phyloP scores from a whole-genome alignment of 92 coral and sea anemone species.

The Umimayanthus chanpuru region DNA sequence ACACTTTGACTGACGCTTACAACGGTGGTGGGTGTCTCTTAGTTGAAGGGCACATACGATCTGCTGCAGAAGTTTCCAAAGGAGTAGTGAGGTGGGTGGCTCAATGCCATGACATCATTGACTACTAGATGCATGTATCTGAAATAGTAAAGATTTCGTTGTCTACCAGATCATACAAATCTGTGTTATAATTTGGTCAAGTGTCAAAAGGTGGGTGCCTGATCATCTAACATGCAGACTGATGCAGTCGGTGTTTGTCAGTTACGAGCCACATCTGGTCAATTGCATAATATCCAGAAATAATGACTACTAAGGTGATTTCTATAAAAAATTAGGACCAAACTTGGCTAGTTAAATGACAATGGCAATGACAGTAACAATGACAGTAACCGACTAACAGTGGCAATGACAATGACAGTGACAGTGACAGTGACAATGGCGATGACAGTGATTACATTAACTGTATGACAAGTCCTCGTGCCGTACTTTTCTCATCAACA shows the following conservation, averaged over 20 bases:
- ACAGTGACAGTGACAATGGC: no score
- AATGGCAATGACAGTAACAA: not conserved
- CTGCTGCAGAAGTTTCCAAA: conserved; percentile 61
- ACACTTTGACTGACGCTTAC: conserved; percentile 70
- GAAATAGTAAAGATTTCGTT: not conserved
- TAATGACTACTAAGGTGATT: no score
- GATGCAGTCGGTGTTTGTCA: not conserved
- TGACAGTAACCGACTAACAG: no score
- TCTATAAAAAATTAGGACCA: not conserved
- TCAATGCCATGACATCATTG: not conserved
- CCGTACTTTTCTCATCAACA: no score
- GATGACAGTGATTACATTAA: no score
- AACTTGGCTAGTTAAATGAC: not conserved
- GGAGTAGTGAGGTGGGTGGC: conserved; percentile 80
- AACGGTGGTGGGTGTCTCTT: conserved; percentile 93
- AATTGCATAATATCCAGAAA: no score
- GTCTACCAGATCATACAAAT: not conserved
- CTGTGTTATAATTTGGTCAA: not conserved
- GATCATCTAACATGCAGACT: not conserved
- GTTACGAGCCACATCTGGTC: no score
- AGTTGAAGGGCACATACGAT: conserved; percentile 64
- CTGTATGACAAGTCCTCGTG: no score
- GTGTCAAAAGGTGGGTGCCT: not conserved
- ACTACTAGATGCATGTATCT: not conserved
- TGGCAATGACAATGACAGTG: no score